Base-by-base conservation (phyloP, 2,113 vertebrate species). In the Lampris megalopsis region DNA sequence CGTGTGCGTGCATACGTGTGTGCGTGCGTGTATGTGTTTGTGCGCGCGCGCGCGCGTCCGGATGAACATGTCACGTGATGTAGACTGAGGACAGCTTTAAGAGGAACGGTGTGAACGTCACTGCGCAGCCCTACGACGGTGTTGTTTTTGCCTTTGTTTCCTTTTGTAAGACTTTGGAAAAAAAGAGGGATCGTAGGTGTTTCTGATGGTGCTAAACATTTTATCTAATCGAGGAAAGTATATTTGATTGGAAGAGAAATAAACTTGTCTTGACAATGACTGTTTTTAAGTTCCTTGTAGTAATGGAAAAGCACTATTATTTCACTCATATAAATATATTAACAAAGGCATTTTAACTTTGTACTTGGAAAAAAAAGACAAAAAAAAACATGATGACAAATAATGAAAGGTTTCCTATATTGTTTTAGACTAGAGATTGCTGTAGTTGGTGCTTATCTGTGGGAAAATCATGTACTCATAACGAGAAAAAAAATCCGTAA, bases 331-430 rank as follows among this genome's bases (percentile, higher is more conserved):
- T 97, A 96, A 96, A 96, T 96, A 96, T 94, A 94, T 94, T 92
- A 93, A 94, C 89, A 95, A 98, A 97, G 95, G 95, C 96, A 97
- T 98, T 99, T 97, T 97, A 98, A 97, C 96, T 98, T 98, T 98
- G 96, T 99, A 99, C 97, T 98, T 98, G 97, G 97, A 97, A 96
- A 96, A 96, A 92, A 65, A 87, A 37, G 84, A 84, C 6, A 62
- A 43, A 59, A 59, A 59, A 36, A 59, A 36, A 64, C 68, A 79
- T 68, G 85, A 95, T 88, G 85, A 95, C 89, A 88, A 87, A 91
- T 91, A 88, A 91, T 89, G 91, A 91, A 93, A 94, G 95, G 94
- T 93, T 97, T 97, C 95, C 94, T 96, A 89, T 92, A 92, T 96
- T 97, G 97, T 98, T 98, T 98, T 98, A 98, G 97, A 96, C 92